Evolutionary conservation across 2,888 invertebrate genomes (phyloP).

Genomic region (Agrotis clavis): DNA sequence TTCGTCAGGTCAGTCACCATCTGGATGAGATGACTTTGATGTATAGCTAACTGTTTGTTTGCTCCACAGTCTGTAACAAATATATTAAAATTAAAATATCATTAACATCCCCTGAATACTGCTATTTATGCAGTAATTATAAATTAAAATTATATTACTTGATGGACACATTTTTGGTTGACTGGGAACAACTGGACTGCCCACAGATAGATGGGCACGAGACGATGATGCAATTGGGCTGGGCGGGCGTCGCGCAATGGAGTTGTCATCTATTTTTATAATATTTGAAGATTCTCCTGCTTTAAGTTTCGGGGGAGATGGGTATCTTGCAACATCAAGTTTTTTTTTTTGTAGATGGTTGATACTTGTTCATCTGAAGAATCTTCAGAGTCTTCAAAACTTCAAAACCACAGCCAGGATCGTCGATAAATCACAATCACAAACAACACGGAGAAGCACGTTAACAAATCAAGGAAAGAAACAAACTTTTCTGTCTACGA

Average conservation of each 20-base stretch:
- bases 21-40: slow-evolving; percentile 3
- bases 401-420: too few species aligned
- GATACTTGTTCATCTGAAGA: neutral
- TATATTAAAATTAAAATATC: slow-evolving; percentile 2
- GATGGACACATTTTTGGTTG: slow-evolving; percentile 1
- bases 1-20: neutral
- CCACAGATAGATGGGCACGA: slow-evolving; percentile 2
- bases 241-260: slow-evolving; percentile 4
- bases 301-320: slow-evolving; percentile 1
- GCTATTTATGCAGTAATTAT: too few species aligned
- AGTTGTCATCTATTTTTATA: neutral
- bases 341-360: neutral
- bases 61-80: neutral
- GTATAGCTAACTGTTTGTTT: neutral
- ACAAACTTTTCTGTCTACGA: too few species aligned
- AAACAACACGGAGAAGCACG: too few species aligned
- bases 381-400: neutral
- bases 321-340: neutral
- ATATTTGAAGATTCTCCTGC: neutral
- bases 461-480: too few species aligned
- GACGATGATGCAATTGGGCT: slow-evolving; percentile 10
- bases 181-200: slow-evolving; percentile 1
- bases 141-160: neutral
- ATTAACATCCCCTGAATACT: slow-evolving; percentile 1
- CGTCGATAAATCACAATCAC: too few species aligned